Conservation (phyloP, 2,797 vertebrate species). For the Cephalopachus bancanus region DNA sequence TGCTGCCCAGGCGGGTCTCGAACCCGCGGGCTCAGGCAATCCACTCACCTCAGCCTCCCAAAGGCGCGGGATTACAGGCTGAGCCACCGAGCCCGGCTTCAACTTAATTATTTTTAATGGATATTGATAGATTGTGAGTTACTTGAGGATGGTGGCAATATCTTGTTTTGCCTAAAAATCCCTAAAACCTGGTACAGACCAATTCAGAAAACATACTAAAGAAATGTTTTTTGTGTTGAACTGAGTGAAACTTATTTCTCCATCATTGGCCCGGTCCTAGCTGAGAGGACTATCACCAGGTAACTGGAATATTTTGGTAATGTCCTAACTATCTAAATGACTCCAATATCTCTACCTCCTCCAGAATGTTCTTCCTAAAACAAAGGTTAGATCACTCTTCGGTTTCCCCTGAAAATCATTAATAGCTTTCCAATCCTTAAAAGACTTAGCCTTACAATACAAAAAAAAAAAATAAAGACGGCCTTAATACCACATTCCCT, state of each 20-base stretch:
- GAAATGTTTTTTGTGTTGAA: neutral
- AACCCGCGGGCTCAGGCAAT: no score
- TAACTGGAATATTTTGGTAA: slow-evolving; percentile 2
- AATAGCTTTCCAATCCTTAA: neutral
- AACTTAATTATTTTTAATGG: slow-evolving; percentile 46
- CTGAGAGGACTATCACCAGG: neutral
- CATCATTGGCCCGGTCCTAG: neutral
- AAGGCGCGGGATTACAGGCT: no score
- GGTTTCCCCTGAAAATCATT: slow-evolving; percentile 8
- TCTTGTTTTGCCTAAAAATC: slow-evolving; percentile 37
- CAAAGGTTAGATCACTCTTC: slow-evolving; percentile 36
- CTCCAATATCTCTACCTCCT: neutral
- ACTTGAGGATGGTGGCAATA: slow-evolving; percentile 4
- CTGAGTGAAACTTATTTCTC: neutral
- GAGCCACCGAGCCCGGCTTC: no score
- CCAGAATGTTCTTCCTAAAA: slow-evolving; percentile 45
- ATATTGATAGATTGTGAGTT: slow-evolving; percentile 15
- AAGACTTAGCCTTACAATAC: slow-evolving; percentile 1
- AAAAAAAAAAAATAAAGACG: neutral
- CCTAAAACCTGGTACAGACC: neutral
- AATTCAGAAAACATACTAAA: slow-evolving; percentile 17
- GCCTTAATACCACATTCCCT: neutral
- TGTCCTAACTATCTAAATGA: neutral
- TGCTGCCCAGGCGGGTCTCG: no score
- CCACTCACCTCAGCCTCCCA: no score